Evolutionary conservation across 1,140 invertebrate species (phyloP), one percentile per base, ranked within the genome.

Genomic region (Papilio xuthus): DNA sequence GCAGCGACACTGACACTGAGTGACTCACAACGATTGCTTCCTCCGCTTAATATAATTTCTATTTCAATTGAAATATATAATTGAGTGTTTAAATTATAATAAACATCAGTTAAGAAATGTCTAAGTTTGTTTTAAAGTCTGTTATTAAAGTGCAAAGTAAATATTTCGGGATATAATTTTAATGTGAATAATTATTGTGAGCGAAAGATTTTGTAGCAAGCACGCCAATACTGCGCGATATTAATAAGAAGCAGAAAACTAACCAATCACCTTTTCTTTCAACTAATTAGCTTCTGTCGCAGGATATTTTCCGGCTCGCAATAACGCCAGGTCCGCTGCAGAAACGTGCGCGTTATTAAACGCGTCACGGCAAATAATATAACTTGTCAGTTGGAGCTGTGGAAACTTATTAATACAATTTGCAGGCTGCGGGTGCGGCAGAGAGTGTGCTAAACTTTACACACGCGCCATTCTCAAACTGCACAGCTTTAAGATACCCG

Each of bases 371-470:
- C 15, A 60, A 76, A 76, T 76, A 76, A 60, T 76, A 76, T 60
- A 63, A 76, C 28, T 76, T 76, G 74, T 76, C 74, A 32, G 50
- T 56, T 60, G 50, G 74, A 63, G 37, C 53, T 76, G 74, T 76
- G 74, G 74, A 76, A 76, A 76, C 32, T 76, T 76, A 76, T 63
- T 76, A 76, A 76, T 63, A 75, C 47, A 50, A 74, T 74, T 53
- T 53, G 47, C 47, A 47, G 37, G 32, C 37, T 13, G 28, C 32
- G 47, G 50, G 42, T 13, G 41, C 32, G 15, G 32, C 32, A 70
- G n/a, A 53, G 18, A 28, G 12, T 13, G 60, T 60, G 60, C 26
- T 4, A 13, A 67, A 28, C 23, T 28, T 32, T 67, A 26, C 4
- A 6, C 8, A 53, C 13, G 13, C 60, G 56, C 23, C 47, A 8